Conservation (phyloP, 2,113 vertebrate species). For the Thryonomys swinderianus region DNA sequence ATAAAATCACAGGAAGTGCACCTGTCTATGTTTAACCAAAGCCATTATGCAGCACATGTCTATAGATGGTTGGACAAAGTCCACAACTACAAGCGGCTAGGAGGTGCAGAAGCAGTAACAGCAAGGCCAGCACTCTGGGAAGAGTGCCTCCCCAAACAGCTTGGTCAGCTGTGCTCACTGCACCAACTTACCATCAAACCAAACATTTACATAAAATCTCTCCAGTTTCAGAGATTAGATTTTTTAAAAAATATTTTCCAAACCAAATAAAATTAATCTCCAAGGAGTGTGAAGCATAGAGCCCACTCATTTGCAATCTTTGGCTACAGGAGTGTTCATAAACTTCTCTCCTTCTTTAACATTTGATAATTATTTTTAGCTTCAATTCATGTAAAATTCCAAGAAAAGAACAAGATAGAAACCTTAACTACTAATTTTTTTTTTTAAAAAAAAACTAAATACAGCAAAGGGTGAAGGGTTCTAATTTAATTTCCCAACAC, state of each 20-base stretch:
- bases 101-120: background rate
- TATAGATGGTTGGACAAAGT: background rate
- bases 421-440: slow-evolving; percentile 32
- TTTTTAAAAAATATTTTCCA: background rate
- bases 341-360: background rate
- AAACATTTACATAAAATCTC: background rate
- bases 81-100: background rate
- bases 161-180: background rate
- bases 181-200: background rate
- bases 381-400: slow-evolving; percentile 13
- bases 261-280: background rate
- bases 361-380: slow-evolving; percentile 48
- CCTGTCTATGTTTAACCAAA: background rate
- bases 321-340: slow-evolving; percentile 3
- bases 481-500: slow-evolving; percentile 37
- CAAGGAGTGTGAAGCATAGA: background rate
- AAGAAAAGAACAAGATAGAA: background rate
- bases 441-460: background rate
- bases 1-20: background rate
- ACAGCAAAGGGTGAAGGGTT: background rate
- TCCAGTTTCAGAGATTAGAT: background rate
- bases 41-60: background rate
- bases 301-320: background rate
- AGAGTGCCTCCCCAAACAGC: background rate
- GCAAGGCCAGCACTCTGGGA: accelerated